These are phyloP conservation scores for Aethina tumida DNA, from an alignment of 1,140 invertebrate genomes.

Conservation along the genomic window DNA sequence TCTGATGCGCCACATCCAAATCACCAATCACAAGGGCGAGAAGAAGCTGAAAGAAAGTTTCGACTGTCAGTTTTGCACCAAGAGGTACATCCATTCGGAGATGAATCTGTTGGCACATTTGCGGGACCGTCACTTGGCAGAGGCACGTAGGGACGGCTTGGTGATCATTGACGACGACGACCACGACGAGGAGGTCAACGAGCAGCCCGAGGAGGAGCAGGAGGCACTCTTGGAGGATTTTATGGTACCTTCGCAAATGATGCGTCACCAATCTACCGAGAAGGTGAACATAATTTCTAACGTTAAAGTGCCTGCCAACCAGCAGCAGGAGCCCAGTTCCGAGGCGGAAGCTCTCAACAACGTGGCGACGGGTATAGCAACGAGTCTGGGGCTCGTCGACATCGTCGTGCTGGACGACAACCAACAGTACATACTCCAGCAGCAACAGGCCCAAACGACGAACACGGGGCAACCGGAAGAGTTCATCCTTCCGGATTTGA, in stretches of 20 bases:
- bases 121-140: conserved; percentile 48
- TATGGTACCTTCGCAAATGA: neutral
- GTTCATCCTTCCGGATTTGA: conserved; percentile 29
- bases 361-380: conserved; percentile 45
- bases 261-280: neutral
- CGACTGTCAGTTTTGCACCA: conserved; percentile 58
- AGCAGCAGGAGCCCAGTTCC: conserved; percentile 30
- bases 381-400: conserved; percentile 46
- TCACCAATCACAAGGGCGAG: conserved; percentile 45
- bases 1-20: conserved; percentile 44
- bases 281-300: conserved; percentile 30
- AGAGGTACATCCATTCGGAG: conserved; percentile 48
- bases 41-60: conserved; percentile 30
- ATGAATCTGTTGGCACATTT: conserved; percentile 57
- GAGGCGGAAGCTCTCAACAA: conserved; percentile 46
- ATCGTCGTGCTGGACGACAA: conserved; percentile 45
- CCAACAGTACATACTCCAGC: conserved; percentile 36
- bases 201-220: conserved; percentile 33
- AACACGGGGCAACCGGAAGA: too few relatives aligned
- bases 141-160: conserved; percentile 48
- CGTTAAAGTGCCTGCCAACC: conserved; percentile 21
- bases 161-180: conserved; percentile 45
- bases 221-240: conserved; percentile 17
- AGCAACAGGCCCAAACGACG: conserved; percentile 17
- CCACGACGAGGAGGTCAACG: conserved; percentile 31